Evolutionary conservation across 2,113 vertebrate genomes (phyloP).

Genomic region (Oenanthe melanoleuca): DNA sequence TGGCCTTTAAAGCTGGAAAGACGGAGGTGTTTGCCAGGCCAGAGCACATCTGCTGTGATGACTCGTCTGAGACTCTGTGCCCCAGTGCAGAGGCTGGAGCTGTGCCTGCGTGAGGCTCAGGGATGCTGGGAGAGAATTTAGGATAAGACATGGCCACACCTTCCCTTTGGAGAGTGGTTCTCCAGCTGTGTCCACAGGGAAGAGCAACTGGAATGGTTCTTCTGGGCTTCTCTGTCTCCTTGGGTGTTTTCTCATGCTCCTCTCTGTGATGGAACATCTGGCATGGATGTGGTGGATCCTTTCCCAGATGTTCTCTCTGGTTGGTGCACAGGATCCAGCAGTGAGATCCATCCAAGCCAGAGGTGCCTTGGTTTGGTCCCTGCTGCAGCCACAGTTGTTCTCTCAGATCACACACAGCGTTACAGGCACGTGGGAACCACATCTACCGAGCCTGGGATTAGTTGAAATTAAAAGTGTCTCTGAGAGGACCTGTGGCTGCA

Average conservation of each 20-base stretch:
- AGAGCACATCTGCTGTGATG: neutral
- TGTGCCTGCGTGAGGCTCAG: neutral
- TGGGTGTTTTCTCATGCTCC: neutral
- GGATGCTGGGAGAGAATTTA: neutral
- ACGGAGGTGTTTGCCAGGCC: neutral
- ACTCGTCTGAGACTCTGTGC: neutral
- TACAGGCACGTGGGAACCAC: neutral
- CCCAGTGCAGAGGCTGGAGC: constrained; percentile 8
- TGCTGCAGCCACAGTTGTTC: neutral
- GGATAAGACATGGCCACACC: neutral
- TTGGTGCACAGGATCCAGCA: neutral
- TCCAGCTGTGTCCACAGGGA: neutral
- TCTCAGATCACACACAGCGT: accelerated
- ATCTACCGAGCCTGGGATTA: neutral
- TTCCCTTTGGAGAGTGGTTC: neutral
- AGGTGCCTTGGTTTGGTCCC: neutral
- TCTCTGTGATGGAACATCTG: neutral
- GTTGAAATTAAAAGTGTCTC: neutral
- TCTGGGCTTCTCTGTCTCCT: neutral
- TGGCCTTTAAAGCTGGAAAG: neutral
- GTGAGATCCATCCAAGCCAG: neutral
- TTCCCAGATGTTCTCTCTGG: neutral
- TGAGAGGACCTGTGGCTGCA: neutral
- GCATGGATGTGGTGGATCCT: neutral
- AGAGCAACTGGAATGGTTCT: neutral